phyloP scores from a whole-genome alignment of 30 jellyfish, hydroid and myxozoan species.

The Calvadosia cruxmelitensis region DNA sequence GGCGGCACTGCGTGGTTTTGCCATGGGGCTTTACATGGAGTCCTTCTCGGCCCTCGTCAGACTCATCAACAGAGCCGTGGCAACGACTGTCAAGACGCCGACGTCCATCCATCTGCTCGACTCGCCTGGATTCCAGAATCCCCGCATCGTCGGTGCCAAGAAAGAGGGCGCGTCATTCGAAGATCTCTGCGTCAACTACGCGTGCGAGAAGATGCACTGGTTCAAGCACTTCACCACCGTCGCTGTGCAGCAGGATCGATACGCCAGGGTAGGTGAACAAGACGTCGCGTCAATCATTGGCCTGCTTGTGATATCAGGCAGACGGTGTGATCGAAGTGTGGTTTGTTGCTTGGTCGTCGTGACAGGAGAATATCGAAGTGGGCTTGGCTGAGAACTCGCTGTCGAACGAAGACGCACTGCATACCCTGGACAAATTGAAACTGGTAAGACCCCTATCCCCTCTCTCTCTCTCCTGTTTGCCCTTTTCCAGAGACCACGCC shows the following conservation, averaged over 20 bases:
- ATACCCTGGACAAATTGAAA: conserved; percentile 52
- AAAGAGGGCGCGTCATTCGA: conserved; percentile 51
- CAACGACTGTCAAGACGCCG: conserved; percentile 42
- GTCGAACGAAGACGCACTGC: neutral
- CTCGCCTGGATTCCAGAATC: conserved; percentile 89
- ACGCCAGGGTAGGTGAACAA: conserved; percentile 72
- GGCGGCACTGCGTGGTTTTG: conserved; percentile 74
- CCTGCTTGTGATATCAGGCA: no score
- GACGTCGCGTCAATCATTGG: no score
- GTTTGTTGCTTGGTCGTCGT: no score
- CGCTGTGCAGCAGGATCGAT: conserved; percentile 67
- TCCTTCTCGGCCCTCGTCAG: conserved; percentile 75
- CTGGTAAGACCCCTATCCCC: conserved; percentile 59
- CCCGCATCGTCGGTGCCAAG: conserved; percentile 47
- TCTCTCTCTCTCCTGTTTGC: no score
- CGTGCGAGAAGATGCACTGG: conserved; percentile 90
- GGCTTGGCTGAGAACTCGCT: neutral
- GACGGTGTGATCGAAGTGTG: no score
- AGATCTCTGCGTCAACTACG: conserved; percentile 75
- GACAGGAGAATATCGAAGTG: neutral
- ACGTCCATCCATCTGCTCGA: conserved; percentile 62
- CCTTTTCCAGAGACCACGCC: no score
- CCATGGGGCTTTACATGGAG: conserved; percentile 84
- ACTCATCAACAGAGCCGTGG: conserved; percentile 57
- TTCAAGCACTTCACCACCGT: conserved; percentile 62